These are phyloP conservation scores for Sesia bembeciformis DNA, from an alignment of 2,888 invertebrate genomes.

Conservation along the genomic window DNA sequence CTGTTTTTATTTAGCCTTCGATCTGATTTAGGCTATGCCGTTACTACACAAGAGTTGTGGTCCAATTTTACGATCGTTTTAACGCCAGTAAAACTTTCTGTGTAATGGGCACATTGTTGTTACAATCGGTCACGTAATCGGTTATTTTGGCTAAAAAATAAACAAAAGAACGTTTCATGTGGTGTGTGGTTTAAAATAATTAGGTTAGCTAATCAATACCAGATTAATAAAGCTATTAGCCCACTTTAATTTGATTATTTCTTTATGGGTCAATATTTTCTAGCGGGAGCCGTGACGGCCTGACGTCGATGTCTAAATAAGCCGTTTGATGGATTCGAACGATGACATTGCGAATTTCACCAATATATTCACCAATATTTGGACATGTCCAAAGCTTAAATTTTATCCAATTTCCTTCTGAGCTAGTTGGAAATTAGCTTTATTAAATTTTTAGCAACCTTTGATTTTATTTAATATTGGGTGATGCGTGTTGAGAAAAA, in stretches of 20 bases:
- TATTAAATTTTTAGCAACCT: conserved; percentile 20
- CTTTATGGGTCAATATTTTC: not conserved
- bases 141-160: not conserved
- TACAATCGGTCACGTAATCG: not conserved
- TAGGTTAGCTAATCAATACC: not conserved
- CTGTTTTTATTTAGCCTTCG: not conserved
- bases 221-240: not conserved
- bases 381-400: conserved; percentile 21
- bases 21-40: not conserved
- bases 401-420: conserved; percentile 45
- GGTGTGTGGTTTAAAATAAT: not conserved
- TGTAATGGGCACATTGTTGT: not conserved
- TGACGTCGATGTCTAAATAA: conserved; percentile 22
- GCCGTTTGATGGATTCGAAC: conserved; percentile 26
- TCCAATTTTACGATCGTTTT: not conserved
- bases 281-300: not conserved
- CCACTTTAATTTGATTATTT: not conserved
- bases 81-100: not conserved
- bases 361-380: too few relatives aligned
- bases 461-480: not conserved
- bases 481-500: too few relatives aligned
- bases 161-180: not conserved
- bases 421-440: conserved; percentile 23
- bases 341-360: conserved; percentile 36
- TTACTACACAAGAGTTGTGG: not conserved